Conservation (phyloP, 2,113 vertebrate species). For the Merops nubicus region DNA sequence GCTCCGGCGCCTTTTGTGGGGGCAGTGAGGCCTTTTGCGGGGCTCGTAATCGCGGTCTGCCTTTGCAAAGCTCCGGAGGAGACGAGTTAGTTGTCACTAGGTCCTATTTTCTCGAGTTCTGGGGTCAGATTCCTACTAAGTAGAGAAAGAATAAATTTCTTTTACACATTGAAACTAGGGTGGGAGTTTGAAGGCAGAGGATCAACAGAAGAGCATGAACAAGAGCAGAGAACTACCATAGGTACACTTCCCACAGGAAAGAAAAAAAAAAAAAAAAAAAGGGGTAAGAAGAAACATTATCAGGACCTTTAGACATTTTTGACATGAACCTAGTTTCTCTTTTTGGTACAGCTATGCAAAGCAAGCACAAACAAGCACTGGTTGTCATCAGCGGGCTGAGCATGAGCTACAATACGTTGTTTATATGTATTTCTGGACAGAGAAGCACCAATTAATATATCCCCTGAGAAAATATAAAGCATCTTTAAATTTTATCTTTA, state of each 20-base stretch:
- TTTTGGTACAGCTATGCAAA: background rate
- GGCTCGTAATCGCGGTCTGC: background rate
- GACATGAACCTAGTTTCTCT: accelerated
- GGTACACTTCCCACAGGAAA: accelerated
- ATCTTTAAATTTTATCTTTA: background rate
- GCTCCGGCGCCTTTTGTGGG: too few species aligned
- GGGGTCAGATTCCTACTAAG: background rate
- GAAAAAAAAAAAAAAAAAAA: too few species aligned
- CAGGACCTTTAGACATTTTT: background rate
- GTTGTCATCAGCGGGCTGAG: background rate
- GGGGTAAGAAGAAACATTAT: accelerated
- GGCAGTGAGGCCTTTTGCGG: accelerated
- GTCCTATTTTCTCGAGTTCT: background rate
- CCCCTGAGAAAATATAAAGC: background rate
- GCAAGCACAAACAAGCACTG: background rate
- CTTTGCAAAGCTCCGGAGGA: background rate
- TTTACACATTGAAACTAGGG: accelerated
- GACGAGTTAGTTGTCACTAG: accelerated
- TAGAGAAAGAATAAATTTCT: background rate
- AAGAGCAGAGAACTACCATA: background rate
- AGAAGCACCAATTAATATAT: background rate
- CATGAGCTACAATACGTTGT: background rate
- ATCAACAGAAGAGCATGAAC: accelerated
- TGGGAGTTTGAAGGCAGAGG: background rate
- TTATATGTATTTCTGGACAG: background rate